phyloP scores from a whole-genome alignment of 2,797 vertebrate genomes.

The Fistularia tabacaria region DNA sequence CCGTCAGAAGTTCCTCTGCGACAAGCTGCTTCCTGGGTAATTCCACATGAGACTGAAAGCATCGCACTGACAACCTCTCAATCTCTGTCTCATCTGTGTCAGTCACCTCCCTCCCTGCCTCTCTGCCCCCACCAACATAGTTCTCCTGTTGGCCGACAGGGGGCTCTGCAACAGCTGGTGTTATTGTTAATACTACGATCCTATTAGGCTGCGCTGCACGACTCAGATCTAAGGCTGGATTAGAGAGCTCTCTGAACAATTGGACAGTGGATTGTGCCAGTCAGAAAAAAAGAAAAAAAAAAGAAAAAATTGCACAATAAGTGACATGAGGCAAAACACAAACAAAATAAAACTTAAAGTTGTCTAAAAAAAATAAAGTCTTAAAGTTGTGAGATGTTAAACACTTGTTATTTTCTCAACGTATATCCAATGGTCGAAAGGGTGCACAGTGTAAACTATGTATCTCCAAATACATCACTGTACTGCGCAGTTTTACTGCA shows the following conservation, averaged over 20 bases:
- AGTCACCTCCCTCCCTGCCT: slow-evolving; percentile 39
- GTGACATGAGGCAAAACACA: slow-evolving; percentile 4
- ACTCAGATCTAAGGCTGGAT: slow-evolving; percentile 86
- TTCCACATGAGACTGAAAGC: slow-evolving; percentile 55
- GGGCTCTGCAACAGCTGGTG: slow-evolving; percentile 78
- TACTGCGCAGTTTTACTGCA: too few relatives aligned
- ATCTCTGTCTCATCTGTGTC: slow-evolving; percentile 34
- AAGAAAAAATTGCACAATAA: slow-evolving; percentile 15
- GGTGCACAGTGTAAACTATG: too few relatives aligned
- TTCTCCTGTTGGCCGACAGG: slow-evolving; percentile 65
- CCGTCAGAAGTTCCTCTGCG: slow-evolving; percentile 33
- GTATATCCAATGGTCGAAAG: too few relatives aligned
- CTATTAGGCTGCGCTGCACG: slow-evolving; percentile 74
- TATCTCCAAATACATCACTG: too few relatives aligned
- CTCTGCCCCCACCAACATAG: slow-evolving; percentile 6
- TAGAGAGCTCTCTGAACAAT: slow-evolving; percentile 89
- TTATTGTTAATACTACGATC: slow-evolving; percentile 80
- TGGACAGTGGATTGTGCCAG: slow-evolving; percentile 74
- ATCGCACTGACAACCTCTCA: slow-evolving; percentile 41
- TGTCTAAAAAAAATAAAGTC: too few relatives aligned
- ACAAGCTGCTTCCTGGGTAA: slow-evolving; percentile 42
- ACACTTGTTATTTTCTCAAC: too few relatives aligned
- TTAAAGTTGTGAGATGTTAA: too few relatives aligned
- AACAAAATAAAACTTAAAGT: slow-evolving; percentile 14
- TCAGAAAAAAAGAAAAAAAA: slow-evolving; percentile 18